phyloP scores from a whole-genome alignment of 2,888 invertebrate genomes.

The Oscheius sp. region DNA sequence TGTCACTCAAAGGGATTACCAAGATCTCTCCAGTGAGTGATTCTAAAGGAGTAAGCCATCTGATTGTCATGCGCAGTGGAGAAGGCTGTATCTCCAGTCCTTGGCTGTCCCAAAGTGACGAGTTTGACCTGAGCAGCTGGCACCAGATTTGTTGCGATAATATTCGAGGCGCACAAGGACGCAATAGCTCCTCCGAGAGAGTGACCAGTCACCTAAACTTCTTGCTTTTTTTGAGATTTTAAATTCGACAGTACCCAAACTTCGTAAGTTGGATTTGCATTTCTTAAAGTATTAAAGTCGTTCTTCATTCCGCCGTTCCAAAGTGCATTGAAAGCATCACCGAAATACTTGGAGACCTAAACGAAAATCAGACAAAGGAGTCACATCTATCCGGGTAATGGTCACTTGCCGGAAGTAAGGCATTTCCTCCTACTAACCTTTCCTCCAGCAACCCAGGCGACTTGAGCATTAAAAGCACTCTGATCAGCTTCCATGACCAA shows the following conservation, averaged over 20 bases:
- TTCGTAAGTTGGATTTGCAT: conserved; percentile 52
- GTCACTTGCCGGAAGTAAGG: no score
- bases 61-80: conserved; percentile 46
- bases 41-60: conserved; percentile 15
- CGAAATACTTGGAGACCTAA: conserved; percentile 62
- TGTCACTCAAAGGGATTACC: conserved; percentile 17
- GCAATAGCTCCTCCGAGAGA: conserved; percentile 59
- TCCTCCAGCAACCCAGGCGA: conserved; percentile 14
- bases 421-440: no score
- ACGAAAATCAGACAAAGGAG: conserved; percentile 54
- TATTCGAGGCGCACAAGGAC: conserved; percentile 50
- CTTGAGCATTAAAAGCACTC: conserved; percentile 37
- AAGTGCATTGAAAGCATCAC: conserved; percentile 56
- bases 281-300: conserved; percentile 43
- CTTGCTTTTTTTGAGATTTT: background rate
- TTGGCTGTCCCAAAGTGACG: conserved; percentile 61
- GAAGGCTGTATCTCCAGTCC: conserved; percentile 55
- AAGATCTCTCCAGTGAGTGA: conserved; percentile 49
- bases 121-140: conserved; percentile 40
- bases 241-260: conserved; percentile 45
- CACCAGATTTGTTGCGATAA: conserved; percentile 35
- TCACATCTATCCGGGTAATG: conserved; percentile 20
- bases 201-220: conserved; percentile 47
- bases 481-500: conserved; percentile 54
- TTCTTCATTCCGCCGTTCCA: conserved; percentile 59